Percentiles rank a stretch among this genome's conserved stretches.
Conservation (phyloP, 2,888 invertebrate genomes). For the Prosopocoilus inquinatus region DNA sequence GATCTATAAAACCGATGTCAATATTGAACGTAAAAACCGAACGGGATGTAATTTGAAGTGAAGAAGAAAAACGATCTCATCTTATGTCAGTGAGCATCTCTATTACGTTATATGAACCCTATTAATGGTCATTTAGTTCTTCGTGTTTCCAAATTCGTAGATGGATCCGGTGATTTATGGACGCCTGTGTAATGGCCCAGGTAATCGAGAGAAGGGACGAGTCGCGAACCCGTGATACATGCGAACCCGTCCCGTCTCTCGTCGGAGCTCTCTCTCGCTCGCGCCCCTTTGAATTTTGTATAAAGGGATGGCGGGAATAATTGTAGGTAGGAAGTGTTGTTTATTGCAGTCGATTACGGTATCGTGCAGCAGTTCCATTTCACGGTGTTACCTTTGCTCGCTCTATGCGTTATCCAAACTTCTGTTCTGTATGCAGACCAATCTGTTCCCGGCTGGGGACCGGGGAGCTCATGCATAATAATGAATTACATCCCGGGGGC, state of each 20-base stretch:
- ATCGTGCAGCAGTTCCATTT: conserved; percentile 36
- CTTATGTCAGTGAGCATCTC: conserved; percentile 9
- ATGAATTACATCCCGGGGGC: conserved; percentile 54
- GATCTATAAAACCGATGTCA: no score
- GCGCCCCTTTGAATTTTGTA: conserved; percentile 28
- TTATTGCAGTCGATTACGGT: conserved; percentile 27
- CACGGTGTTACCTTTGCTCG: conserved; percentile 37
- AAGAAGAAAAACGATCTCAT: no score
- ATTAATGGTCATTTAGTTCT: conserved; percentile 28
- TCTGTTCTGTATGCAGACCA: conserved; percentile 50
- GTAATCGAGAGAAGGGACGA: conserved; percentile 23
- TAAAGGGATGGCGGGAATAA: conserved; percentile 28
- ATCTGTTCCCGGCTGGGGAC: conserved; percentile 47
- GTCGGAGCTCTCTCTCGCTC: background rate
- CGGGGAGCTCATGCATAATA: conserved; percentile 53
- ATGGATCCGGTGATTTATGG: conserved; percentile 24
- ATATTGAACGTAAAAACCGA: no score
- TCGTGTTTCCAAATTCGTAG: conserved; percentile 27
- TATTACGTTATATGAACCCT: conserved; percentile 10
- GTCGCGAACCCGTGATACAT: background rate
- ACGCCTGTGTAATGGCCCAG: conserved; percentile 24
- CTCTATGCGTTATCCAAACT: conserved; percentile 46
- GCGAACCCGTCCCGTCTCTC: conserved; percentile 3
- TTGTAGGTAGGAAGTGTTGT: conserved; percentile 27
- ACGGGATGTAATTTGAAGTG: no score